Conservation (phyloP, 2,888 invertebrate species). For the Bimastos eiseni region DNA sequence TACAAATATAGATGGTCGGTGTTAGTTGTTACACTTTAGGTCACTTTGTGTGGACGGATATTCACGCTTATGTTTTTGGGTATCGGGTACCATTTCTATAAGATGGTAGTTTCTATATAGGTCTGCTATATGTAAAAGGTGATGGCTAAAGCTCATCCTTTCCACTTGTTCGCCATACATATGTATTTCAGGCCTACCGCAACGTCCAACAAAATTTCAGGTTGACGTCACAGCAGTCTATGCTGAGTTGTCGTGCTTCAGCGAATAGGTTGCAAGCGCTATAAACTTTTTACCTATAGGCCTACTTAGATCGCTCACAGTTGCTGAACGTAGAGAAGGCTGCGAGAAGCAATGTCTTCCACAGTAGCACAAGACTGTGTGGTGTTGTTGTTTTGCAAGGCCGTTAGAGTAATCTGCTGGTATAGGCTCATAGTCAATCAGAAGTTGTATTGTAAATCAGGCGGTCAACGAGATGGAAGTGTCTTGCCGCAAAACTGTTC, state of each 20-base stretch:
- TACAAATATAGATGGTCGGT: no score
- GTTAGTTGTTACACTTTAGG: background rate
- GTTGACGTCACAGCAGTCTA: background rate
- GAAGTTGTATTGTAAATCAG: background rate
- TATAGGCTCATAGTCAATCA: background rate
- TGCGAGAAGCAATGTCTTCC: background rate
- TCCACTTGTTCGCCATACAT: background rate
- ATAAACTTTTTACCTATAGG: no score
- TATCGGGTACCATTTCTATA: background rate
- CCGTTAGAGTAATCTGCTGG: background rate
- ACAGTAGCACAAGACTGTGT: background rate
- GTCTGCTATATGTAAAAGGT: background rate
- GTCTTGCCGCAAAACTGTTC: background rate
- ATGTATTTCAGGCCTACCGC: background rate
- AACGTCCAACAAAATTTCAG: background rate
- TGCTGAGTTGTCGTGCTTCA: background rate
- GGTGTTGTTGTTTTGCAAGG: background rate
- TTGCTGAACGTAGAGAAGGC: background rate
- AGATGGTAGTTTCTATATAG: background rate
- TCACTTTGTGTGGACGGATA: background rate
- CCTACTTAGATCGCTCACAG: background rate
- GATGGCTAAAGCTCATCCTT: background rate
- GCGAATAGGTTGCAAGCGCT: background rate
- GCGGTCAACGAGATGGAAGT: background rate
- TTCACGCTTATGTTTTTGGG: background rate